phyloP scores from a whole-genome alignment of 2,113 vertebrate genomes.

The Melanostigma gelatinosum region DNA sequence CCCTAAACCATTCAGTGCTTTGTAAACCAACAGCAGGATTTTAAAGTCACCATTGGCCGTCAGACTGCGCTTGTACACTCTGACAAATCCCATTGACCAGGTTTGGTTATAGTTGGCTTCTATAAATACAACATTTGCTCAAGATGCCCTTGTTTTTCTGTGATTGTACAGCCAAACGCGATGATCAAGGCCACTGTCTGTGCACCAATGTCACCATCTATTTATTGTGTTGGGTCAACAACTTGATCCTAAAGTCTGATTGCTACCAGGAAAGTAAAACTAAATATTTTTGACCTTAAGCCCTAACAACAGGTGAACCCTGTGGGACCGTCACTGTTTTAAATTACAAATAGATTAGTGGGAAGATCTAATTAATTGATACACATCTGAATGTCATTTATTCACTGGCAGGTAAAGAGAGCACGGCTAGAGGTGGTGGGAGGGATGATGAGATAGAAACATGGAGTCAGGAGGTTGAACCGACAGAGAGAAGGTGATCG shows the following conservation, averaged over 20 bases:
- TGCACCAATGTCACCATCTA: background rate
- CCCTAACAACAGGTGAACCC: slow-evolving; percentile 2
- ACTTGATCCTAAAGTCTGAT: background rate
- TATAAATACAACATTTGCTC: background rate
- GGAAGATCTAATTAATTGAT: slow-evolving; percentile 32
- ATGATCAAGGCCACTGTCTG: background rate
- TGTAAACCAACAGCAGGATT: too few relatives aligned
- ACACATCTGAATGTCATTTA: slow-evolving; percentile 19
- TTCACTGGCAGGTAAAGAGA: background rate
- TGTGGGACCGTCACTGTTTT: background rate
- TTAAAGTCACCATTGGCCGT: too few relatives aligned
- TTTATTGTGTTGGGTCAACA: background rate
- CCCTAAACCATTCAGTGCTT: too few relatives aligned
- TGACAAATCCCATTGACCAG: background rate
- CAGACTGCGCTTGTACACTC: too few relatives aligned
- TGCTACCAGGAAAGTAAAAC: background rate
- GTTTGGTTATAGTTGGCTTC: background rate
- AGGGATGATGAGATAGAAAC: background rate
- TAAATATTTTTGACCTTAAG: background rate
- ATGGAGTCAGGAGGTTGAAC: background rate
- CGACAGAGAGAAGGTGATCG: background rate
- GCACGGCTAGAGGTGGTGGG: slow-evolving; percentile 1
- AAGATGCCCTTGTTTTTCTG: background rate
- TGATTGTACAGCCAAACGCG: background rate
- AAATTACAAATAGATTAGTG: background rate